Percentiles rank a stretch among this genome's conserved stretches.
Conservation (phyloP, 2,113 vertebrate genomes). For the Mionectes macconnelli region DNA sequence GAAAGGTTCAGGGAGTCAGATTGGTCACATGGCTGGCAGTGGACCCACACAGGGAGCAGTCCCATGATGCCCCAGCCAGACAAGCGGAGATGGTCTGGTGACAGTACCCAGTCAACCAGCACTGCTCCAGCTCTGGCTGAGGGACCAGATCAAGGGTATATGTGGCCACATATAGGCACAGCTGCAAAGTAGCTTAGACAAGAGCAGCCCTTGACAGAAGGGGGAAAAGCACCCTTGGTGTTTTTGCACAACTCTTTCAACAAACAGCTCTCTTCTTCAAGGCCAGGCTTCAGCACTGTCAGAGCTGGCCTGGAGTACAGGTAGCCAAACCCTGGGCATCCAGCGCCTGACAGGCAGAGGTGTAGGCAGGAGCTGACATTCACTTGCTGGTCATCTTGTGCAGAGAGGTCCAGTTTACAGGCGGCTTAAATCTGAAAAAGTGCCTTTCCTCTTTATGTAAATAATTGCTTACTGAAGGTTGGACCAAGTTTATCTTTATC, state of each 20-base stretch:
- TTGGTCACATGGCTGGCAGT: background rate
- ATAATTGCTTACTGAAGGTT: background rate
- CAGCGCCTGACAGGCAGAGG: background rate
- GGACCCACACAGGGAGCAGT: background rate
- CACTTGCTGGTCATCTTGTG: background rate
- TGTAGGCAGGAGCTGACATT: background rate
- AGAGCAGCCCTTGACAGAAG: background rate
- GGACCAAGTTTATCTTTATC: background rate
- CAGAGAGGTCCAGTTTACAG: background rate
- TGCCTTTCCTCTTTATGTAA: background rate
- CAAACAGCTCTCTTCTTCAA: background rate
- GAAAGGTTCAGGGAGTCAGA: fast-evolving
- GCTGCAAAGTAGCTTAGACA: background rate
- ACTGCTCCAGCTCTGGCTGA: background rate
- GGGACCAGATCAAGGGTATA: background rate
- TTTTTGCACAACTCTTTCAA: background rate
- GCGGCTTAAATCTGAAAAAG: background rate
- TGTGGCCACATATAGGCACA: background rate
- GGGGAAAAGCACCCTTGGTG: background rate
- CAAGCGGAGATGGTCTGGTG: background rate
- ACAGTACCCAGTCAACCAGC: background rate
- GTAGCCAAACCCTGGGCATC: background rate
- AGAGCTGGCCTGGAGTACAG: background rate
- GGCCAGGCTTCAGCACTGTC: background rate
- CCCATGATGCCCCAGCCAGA: background rate